Evolutionary conservation across 2,797 vertebrate species (phyloP).

Genomic region (Cetoscarus ocellatus): DNA sequence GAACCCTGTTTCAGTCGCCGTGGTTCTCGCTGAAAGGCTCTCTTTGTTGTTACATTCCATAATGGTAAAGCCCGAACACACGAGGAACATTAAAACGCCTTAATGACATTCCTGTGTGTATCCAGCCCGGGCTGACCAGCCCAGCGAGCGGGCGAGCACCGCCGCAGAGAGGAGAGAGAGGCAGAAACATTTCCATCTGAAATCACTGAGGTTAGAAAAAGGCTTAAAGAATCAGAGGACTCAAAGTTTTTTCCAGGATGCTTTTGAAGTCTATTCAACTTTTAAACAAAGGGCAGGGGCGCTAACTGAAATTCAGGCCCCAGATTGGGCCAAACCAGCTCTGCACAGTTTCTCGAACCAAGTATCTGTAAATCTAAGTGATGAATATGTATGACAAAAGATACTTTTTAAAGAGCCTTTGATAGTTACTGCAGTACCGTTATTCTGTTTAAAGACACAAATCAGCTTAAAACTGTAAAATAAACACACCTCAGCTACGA

Average conservation of each 20-base stretch:
- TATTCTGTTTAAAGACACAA: too few species aligned
- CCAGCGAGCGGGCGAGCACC: background rate
- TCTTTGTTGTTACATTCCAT: constrained; percentile 53
- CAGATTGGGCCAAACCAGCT: too few species aligned
- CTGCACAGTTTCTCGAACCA: too few species aligned
- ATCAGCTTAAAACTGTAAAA: too few species aligned
- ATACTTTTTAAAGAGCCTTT: too few species aligned
- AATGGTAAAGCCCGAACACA: constrained; percentile 10
- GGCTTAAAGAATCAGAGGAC: constrained; percentile 18
- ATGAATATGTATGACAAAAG: too few species aligned
- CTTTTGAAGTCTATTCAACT: background rate
- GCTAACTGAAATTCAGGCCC: too few species aligned
- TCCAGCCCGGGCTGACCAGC: constrained; percentile 3
- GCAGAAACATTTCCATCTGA: background rate
- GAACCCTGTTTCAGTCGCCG: constrained; percentile 6
- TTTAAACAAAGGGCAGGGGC: too few species aligned
- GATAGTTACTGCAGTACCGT: too few species aligned
- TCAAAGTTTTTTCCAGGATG: background rate
- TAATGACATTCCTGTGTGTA: constrained; percentile 48
- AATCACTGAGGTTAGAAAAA: background rate
- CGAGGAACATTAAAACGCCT: constrained; percentile 29
- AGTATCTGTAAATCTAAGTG: too few species aligned
- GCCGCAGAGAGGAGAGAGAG: background rate
- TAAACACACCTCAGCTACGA: too few species aligned
- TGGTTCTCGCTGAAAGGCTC: background rate